Evolutionary conservation across 2,113 vertebrate species (phyloP).

Genomic region (Trochalopteron elliotii): DNA sequence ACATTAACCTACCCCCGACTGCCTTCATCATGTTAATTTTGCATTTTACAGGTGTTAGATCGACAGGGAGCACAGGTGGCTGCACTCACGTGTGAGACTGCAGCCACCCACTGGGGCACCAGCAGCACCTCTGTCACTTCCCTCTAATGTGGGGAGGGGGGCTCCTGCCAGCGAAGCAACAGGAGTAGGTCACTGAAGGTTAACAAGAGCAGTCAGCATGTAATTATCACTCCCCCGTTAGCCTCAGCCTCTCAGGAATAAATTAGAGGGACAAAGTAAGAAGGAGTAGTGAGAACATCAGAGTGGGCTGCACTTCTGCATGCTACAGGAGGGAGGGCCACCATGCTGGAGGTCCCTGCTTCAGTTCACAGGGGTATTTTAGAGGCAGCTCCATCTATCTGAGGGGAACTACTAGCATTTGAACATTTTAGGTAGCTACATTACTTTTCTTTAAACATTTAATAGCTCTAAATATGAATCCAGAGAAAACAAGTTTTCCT

Average conservation of each 20-base stretch:
- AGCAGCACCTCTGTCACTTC: conserved; percentile 11
- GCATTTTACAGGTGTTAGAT: neutral
- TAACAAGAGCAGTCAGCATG: conserved; percentile 21
- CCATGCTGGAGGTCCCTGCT: neutral
- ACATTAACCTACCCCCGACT: neutral
- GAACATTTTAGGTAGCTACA: neutral
- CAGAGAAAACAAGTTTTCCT: neutral
- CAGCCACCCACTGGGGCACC: neutral
- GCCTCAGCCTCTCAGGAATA: conserved; percentile 6
- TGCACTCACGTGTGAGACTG: neutral
- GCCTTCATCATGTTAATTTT: conserved; percentile 25
- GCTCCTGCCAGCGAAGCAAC: neutral
- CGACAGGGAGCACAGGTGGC: conserved; percentile 36
- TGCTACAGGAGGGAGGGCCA: neutral
- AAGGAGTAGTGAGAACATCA: neutral
- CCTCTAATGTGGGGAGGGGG: neutral
- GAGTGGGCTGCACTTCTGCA: neutral
- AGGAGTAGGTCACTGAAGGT: neutral
- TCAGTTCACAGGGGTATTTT: neutral
- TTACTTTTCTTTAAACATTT: neutral
- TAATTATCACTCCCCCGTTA: conserved; percentile 14
- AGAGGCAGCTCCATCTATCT: neutral
- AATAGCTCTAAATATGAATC: neutral
- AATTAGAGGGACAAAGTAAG: neutral
- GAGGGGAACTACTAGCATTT: neutral